Conservation (phyloP, 1,140 invertebrate genomes). For the Pomacea maculata region DNA sequence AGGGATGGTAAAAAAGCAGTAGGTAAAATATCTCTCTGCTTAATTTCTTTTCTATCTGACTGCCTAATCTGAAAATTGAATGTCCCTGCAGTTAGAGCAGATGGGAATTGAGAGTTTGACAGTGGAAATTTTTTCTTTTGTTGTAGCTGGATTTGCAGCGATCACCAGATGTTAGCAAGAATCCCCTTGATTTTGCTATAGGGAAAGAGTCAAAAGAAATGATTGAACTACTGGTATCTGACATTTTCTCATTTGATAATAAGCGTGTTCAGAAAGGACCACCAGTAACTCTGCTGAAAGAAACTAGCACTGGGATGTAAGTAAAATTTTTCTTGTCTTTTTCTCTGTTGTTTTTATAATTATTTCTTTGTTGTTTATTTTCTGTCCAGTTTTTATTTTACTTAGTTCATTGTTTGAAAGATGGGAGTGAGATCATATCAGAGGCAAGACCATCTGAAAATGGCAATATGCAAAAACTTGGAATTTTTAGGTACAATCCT, state of each 20-base stretch:
- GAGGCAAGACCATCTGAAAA: too few relatives aligned
- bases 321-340: background rate
- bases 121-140: background rate
- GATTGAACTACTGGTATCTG: slow-evolving; percentile 56
- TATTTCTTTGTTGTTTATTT: too few relatives aligned
- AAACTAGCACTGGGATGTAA: slow-evolving; percentile 52
- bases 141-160: slow-evolving; percentile 38
- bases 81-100: too few relatives aligned
- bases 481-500: slow-evolving; percentile 56
- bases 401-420: too few relatives aligned
- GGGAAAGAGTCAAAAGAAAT: slow-evolving; percentile 57
- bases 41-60: background rate
- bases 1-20: too few relatives aligned
- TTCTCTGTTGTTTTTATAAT: too few relatives aligned
- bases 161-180: slow-evolving; percentile 34
- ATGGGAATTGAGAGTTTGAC: too few relatives aligned
- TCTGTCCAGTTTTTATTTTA: too few relatives aligned
- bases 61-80: too few relatives aligned
- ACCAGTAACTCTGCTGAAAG: slow-evolving; percentile 40
- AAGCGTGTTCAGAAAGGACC: slow-evolving; percentile 37
- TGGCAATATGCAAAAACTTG: too few relatives aligned
- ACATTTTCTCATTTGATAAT: slow-evolving; percentile 34
- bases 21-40: background rate
- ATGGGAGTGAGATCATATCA: too few relatives aligned
- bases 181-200: slow-evolving; percentile 63